These are phyloP conservation scores for Agrotis puta DNA, from an alignment of 2,888 invertebrate genomes.

Conservation along the genomic window DNA sequence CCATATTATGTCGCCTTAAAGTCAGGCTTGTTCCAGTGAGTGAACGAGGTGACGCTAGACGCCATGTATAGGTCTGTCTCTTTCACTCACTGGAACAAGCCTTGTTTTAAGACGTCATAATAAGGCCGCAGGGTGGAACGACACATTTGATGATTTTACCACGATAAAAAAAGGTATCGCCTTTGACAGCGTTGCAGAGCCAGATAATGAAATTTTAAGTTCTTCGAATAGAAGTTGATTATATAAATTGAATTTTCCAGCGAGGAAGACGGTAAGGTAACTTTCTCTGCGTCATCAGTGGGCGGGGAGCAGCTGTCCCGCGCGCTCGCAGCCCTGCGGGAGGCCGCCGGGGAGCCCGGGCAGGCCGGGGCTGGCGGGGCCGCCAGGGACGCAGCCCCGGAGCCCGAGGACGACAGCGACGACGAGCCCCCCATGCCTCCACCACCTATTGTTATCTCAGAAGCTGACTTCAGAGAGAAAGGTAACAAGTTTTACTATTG, in stretches of 20 bases:
- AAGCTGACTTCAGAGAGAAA: slow-evolving; percentile 88
- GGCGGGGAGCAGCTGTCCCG: slow-evolving; percentile 75
- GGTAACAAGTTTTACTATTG: slow-evolving; percentile 63
- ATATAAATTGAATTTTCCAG: slow-evolving; percentile 46
- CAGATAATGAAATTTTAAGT: too few relatives aligned
- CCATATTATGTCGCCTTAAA: too few relatives aligned
- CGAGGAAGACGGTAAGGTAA: slow-evolving; percentile 71
- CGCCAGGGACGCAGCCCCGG: slow-evolving; percentile 18
- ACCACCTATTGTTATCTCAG: slow-evolving; percentile 85
- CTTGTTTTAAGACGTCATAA: too few relatives aligned
- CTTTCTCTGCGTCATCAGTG: slow-evolving; percentile 74
- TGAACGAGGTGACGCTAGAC: too few relatives aligned
- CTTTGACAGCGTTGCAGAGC: too few relatives aligned
- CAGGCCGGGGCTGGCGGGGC: slow-evolving; percentile 22
- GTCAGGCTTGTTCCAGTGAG: too few relatives aligned
- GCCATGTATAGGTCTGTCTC: too few relatives aligned
- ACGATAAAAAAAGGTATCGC: too few relatives aligned
- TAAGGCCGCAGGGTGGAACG: too few relatives aligned
- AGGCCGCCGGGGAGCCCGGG: slow-evolving; percentile 23
- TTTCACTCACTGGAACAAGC: too few relatives aligned
- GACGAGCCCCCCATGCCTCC: slow-evolving; percentile 74
- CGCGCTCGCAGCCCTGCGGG: slow-evolving; percentile 69
- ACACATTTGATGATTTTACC: too few relatives aligned
- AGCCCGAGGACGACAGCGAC: slow-evolving; percentile 72
- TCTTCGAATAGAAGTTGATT: too few relatives aligned